Conservation (phyloP, 2,888 invertebrate genomes). For the Chymomyza caudatula region DNA sequence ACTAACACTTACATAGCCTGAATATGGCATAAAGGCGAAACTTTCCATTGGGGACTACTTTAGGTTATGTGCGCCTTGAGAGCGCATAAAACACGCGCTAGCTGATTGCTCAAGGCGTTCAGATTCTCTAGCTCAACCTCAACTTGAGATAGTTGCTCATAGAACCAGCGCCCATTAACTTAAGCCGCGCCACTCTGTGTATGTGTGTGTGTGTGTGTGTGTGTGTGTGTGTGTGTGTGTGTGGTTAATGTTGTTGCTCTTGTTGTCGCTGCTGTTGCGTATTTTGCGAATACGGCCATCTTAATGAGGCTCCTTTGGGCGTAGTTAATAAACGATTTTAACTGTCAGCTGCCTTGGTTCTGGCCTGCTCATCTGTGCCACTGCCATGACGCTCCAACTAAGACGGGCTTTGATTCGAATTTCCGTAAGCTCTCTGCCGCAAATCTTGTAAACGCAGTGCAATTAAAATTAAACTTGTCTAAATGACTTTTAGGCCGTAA, state of each 20-base stretch:
- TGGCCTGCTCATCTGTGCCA: neutral
- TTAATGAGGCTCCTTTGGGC: slow-evolving; percentile 47
- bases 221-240: neutral
- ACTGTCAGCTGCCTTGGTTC: slow-evolving; percentile 12
- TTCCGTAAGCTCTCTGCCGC: neutral
- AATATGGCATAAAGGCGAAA: slow-evolving; percentile 47
- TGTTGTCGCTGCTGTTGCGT: slow-evolving; percentile 11
- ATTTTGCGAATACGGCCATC: slow-evolving; percentile 11
- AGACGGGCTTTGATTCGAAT: neutral
- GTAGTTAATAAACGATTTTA: slow-evolving; percentile 41
- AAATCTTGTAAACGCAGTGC: neutral
- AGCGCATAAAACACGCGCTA: slow-evolving; percentile 59
- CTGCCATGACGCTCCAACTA: neutral
- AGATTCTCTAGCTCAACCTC: neutral
- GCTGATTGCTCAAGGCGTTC: slow-evolving; percentile 52
- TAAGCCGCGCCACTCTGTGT: slow-evolving; percentile 1
- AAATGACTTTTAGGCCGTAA: slow-evolving; percentile 2
- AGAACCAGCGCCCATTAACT: neutral
- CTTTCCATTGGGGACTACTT: slow-evolving; percentile 65
- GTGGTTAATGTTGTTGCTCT: slow-evolving; percentile 19
- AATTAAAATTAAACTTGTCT: slow-evolving; percentile 6
- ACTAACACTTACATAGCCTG: no score
- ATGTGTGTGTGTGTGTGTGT: neutral
- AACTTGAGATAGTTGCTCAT: slow-evolving; percentile 35
- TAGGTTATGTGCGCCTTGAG: slow-evolving; percentile 61